Evolutionary conservation across 2,797 vertebrate genomes (phyloP), one percentile per base, ranked within the genome.

Genomic region (Eleutherodactylus coqui): DNA sequence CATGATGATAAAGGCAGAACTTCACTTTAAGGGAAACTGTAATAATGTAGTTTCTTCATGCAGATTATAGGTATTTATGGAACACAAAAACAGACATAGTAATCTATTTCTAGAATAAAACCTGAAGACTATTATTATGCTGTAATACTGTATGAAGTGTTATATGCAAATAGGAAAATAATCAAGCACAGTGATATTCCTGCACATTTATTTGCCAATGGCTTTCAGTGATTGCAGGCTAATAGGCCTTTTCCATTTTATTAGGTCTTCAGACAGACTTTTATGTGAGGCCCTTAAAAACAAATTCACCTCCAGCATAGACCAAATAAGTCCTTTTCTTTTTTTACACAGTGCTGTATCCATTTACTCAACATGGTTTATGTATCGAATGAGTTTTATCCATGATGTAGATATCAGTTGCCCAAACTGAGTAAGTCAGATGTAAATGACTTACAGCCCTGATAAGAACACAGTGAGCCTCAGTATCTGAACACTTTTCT

Each of bases 371-470:
- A 75, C 58, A 51, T 76, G 32, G 75, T 60, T 67, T 85, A 75
- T 87, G 80, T 41, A 87, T 78, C 62, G 49, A 36, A 51, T 51
- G 49, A 67, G 41, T 85, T 79, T 86, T 87, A 55, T 75, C 47
- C 70, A 41, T 11, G 55, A 69, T 85, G 47, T n/a, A 81, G 82
- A 85, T 79, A 87, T 87, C 82, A 84, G 77, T 84, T 87, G 82
- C 36, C 76, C 70, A 80, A 81, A 69, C 67, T 5, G 32, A 87
- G 9, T 83, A 90, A 90, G 64, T 85, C 85, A 83, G 89, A 90
- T 79, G 82, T 86, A 90, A 92, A 83, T 85, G 88, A 91, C 88
- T 90, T 81, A n/a, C 82, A 90, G 91, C 87, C 86, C 84, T 80
- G 75, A 86, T 83, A 84, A 81, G 55, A 85, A 41, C 47, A 79